Percentiles rank a stretch among this genome's conserved stretches.
Conservation (phyloP, 2,888 invertebrate genomes). For the Torymus tubicola region DNA sequence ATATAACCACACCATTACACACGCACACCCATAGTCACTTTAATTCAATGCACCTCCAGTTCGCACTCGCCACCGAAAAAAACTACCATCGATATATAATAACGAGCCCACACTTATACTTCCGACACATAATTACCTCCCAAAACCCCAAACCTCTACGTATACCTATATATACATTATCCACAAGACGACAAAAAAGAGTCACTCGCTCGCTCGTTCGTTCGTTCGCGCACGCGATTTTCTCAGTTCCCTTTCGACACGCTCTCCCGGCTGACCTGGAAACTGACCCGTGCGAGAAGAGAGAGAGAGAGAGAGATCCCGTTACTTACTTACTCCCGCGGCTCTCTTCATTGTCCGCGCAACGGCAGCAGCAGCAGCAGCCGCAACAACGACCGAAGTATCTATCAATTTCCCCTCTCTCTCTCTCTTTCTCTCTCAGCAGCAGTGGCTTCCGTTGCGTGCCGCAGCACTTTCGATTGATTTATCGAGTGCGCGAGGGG, state of each 20-base stretch:
- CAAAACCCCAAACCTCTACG: too few relatives aligned
- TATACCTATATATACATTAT: background rate
- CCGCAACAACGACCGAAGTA: constrained; percentile 6
- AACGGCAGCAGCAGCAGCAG: constrained; percentile 3
- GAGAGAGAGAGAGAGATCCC: constrained; percentile 30
- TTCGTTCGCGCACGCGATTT: background rate
- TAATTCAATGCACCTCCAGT: too few relatives aligned
- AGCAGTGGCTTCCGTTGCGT: too few relatives aligned
- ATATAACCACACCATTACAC: too few relatives aligned
- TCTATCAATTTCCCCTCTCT: constrained; percentile 16
- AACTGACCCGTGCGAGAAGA: constrained; percentile 49
- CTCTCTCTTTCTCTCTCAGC: background rate
- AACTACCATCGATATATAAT: too few relatives aligned
- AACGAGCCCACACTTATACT: too few relatives aligned
- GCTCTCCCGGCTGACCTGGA: constrained; percentile 51
- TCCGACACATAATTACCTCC: too few relatives aligned
- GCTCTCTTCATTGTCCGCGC: constrained; percentile 47
- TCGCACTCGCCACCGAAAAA: too few relatives aligned
- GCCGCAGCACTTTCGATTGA: too few relatives aligned
- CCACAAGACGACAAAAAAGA: background rate
- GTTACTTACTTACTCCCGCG: constrained; percentile 31
- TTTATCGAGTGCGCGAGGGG: too few relatives aligned
- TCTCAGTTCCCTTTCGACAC: background rate
- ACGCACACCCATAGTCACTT: too few relatives aligned
- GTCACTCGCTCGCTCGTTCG: too few relatives aligned